These are phyloP conservation scores for Erpornis zantholeuca DNA, from an alignment of 2,113 vertebrate species.

Conservation along the genomic window DNA sequence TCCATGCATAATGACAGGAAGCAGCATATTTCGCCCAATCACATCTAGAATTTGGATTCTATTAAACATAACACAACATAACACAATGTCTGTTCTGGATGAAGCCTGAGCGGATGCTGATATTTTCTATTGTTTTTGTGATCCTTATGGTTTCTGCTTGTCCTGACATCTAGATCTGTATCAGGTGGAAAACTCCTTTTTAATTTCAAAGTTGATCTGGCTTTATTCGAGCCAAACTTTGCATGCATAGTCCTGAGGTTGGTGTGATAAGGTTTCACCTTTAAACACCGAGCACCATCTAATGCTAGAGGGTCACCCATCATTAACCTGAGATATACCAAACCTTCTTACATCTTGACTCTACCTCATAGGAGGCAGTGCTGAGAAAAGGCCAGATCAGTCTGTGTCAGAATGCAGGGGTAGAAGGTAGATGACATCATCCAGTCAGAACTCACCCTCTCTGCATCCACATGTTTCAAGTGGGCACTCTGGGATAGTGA, in stretches of 20 bases:
- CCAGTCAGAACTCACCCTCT: background rate
- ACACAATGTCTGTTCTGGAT: background rate
- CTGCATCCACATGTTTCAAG: background rate
- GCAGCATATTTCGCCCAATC: background rate
- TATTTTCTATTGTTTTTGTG: background rate
- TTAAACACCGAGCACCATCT: background rate
- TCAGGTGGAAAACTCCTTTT: background rate
- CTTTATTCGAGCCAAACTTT: background rate
- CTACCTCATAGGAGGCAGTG: background rate
- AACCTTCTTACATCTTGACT: background rate
- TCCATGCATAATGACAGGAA: background rate
- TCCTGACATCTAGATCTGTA: background rate
- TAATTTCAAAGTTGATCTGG: background rate
- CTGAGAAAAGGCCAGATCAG: background rate
- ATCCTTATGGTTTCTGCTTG: background rate
- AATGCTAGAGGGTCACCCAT: background rate
- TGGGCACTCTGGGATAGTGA: background rate
- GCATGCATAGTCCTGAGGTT: background rate
- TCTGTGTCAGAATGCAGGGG: background rate
- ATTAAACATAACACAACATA: background rate
- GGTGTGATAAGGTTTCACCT: background rate
- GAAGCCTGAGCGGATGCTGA: background rate
- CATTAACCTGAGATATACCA: background rate
- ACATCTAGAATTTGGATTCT: background rate
- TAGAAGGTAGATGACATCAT: background rate